Base-by-base conservation (phyloP, 1,140 invertebrate genomes). In the Megalonaias nervosa region DNA sequence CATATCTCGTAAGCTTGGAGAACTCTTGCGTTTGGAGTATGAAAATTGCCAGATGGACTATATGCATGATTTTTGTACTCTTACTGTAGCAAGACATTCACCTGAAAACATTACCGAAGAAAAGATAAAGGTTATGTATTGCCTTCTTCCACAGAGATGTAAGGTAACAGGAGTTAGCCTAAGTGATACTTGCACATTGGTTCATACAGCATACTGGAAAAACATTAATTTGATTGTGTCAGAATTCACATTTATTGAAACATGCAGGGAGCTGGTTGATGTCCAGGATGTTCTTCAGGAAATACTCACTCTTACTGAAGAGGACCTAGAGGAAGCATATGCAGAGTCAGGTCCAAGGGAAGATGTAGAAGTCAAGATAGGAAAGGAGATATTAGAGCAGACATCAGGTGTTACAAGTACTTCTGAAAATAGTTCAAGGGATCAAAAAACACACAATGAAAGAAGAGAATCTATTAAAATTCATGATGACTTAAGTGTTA, bases 21-120 rank as follows among this genome's bases (percentile, higher is more conserved):
- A 71, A n/a, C 55, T 66, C 11, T 26, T 38, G 2, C 16, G 55
- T 17, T 58, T 65, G 5, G n/a, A 17, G 15, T 61, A 72, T 58
- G 48, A 21, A 11, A 55, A n/a, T 48, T 59, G 56, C 19, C 17
- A 56, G 9, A 16, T n/a, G 6, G 75, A 77, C 59, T 77, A 77
- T 38, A 17, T 77, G 13, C 13, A 71, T 12, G 75, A 77, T 59
- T 77, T 71, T 21, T 72, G 75, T 23, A 67, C 72, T 69, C 21
- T 73, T 19, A 19, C n/a, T 60, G 31, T 67, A 12, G 6, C 26
- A 26, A 66, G 64, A 1, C 21, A 72, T 48, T 19, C 12, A 13
- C 16, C 59, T 3, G 26, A 26, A 56, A 12, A 70, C 55, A 58
- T 55, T 57, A 14, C 31, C 14, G 15, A 57, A 1, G 60, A 21